Base-by-base conservation (phyloP, 2,113 vertebrate genomes). In the Aspiorhynchus laticeps region DNA sequence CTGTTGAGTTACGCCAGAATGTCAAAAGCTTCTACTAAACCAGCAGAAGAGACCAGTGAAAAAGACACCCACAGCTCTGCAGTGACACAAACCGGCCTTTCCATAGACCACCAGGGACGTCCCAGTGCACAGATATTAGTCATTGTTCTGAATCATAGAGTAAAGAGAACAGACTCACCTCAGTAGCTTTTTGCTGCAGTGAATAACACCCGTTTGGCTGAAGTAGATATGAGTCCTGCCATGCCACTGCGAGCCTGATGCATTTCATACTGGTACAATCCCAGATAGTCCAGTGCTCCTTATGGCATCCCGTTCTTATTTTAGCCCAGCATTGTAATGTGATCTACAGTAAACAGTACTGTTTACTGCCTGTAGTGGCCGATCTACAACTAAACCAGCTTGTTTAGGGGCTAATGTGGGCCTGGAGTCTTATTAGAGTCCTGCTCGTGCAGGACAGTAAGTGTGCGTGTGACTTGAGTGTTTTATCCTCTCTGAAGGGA, bases 401-500 rank as follows among this genome's bases (percentile, higher is more conserved):
- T 63, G 41, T 59, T 7, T 38, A 21, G 24, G 26, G 69, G 83
- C 90, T 89, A 83, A 88, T 93, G 92, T 80, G 81, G 19, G 48
- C 51, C 76, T 11, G 24, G 36, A 71, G 48, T 56, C 24, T 93
- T 80, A 46, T 86, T 80, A 90, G 53, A 81, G 88, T 86, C 88
- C 79, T 71, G 88, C 76, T 90, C 80, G 67, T 53, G 36, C 38
- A 85, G 88, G 87, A 78, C 61, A 85, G 83, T 75, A 61, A 19
- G 11, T 53, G 85, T 41, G 53, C 2, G 46, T 63, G 33, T 14
- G 33, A 24, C 83, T 81, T 56, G 4, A 48, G 53, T 69, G 85
- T 87, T 87, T 93, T 90, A 91, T 93, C 93, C 90, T 82, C 75
- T 78, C 75, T 88, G 85, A 93, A 87, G 71, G 78, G 74, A 88